Evolutionary conservation across 1,140 invertebrate species (phyloP).

Genomic region (Piezodorus guildinii): DNA sequence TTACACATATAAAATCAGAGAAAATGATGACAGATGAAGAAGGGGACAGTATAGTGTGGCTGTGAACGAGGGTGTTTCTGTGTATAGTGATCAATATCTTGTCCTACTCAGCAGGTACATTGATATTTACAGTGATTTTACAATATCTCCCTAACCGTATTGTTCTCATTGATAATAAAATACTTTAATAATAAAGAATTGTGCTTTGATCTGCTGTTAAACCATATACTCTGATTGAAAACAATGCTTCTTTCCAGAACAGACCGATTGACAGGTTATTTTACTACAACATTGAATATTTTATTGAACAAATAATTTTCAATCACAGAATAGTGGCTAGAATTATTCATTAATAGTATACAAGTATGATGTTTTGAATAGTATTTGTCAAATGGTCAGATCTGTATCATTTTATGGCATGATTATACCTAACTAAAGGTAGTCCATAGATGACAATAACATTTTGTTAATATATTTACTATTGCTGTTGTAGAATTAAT

Average conservation of each 20-base stretch:
- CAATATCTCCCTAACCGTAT: not conserved
- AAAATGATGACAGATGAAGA: not conserved
- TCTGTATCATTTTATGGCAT: not conserved
- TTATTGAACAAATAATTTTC: not conserved
- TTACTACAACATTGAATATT: slow-evolving; percentile 7
- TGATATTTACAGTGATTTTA: slow-evolving; percentile 12
- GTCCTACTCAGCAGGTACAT: slow-evolving; percentile 20
- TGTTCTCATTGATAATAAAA: no score
- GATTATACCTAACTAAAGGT: not conserved
- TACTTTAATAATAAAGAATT: not conserved
- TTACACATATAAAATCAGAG: no score
- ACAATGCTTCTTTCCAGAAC: not conserved
- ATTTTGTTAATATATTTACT: not conserved
- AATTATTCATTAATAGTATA: not conserved
- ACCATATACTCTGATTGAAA: not conserved
- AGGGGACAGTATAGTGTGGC: not conserved
- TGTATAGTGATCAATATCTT: slow-evolving; percentile 24
- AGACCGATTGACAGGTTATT: not conserved
- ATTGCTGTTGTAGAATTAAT: slow-evolving; percentile 21
- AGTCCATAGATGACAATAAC: not conserved
- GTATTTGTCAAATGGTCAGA: not conserved
- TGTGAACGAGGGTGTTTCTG: slow-evolving; percentile 15
- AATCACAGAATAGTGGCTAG: not conserved
- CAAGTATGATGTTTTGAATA: not conserved
- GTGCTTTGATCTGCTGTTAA: not conserved